A percentile compares a stretch with the other conserved stretches of the same genome.
phyloP scores from a whole-genome alignment of 2,888 invertebrate genomes.

The Andrena praecox region DNA sequence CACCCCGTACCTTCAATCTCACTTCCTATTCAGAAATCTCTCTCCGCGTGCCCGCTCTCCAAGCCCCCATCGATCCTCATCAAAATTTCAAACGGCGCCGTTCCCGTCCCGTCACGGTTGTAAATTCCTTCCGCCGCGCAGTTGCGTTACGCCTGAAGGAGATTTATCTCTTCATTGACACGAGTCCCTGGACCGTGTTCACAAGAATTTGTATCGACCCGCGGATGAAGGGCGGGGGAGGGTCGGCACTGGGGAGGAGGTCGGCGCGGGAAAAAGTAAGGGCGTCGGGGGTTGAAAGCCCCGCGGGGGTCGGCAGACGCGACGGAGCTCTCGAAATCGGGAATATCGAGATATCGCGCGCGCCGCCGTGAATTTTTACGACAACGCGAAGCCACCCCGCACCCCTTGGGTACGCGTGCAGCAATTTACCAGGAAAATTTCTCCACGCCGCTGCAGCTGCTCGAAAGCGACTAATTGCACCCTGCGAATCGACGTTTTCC shows the following conservation, averaged over 20 bases:
- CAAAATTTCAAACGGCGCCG: constrained; percentile 46
- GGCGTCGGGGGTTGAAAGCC: constrained; percentile 9
- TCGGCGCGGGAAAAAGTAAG: constrained; percentile 1
- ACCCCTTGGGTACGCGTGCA: constrained; percentile 13
- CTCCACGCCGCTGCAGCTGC: background rate
- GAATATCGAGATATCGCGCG: constrained; percentile 9
- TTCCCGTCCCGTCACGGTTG: constrained; percentile 28
- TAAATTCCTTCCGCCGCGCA: constrained; percentile 35
- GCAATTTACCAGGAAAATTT: constrained; percentile 60
- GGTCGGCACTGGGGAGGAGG: background rate
- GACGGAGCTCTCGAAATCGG: constrained; percentile 10
- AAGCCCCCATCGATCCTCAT: constrained; percentile 23
- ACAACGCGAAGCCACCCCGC: constrained; percentile 25
- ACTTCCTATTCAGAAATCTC: constrained; percentile 19
- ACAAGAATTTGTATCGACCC: constrained; percentile 21
- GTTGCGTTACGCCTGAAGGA: constrained; percentile 32
- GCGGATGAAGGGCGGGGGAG: background rate
- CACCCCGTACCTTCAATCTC: constrained; percentile 11
- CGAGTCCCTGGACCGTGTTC: constrained; percentile 17
- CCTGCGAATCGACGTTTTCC: constrained; percentile 30
- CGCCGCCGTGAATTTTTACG: constrained; percentile 67
- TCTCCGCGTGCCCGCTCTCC: background rate
- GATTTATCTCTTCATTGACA: constrained; percentile 54
- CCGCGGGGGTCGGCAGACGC: constrained; percentile 4
- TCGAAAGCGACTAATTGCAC: constrained; percentile 52